phyloP scores from a whole-genome alignment of 2,888 invertebrate species.

The Cataglyphis albicans region DNA sequence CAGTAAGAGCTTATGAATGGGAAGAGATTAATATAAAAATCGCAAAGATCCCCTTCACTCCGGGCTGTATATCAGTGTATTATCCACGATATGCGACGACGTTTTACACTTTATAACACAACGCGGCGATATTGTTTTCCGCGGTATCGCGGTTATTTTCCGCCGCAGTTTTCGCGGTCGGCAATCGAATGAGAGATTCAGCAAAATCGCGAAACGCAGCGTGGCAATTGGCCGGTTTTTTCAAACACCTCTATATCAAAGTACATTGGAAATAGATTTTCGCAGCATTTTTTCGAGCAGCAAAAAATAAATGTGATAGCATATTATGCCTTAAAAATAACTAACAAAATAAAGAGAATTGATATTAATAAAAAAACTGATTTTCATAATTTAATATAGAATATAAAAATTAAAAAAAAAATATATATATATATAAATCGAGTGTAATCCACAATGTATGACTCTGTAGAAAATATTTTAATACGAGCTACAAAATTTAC shows the following conservation, averaged over 20 bases:
- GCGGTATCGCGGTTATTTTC: constrained; percentile 42
- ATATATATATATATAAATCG: background rate
- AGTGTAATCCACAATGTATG: background rate
- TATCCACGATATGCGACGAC: constrained; percentile 56
- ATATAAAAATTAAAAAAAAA: background rate
- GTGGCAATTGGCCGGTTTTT: constrained; percentile 7
- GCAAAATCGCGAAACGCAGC: constrained; percentile 24
- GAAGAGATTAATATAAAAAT: constrained; percentile 71
- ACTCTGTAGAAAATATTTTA: background rate
- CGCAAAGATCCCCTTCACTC: constrained; percentile 34
- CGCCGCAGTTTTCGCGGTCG: constrained; percentile 19
- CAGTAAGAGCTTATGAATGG: constrained; percentile 57
- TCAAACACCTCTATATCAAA: constrained; percentile 30
- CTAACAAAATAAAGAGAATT: background rate
- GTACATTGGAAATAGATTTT: background rate
- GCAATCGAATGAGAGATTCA: constrained; percentile 16
- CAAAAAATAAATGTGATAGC: constrained; percentile 1
- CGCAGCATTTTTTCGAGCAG: background rate
- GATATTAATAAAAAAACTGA: background rate
- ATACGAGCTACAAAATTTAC: constrained; percentile 24
- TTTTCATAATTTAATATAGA: background rate
- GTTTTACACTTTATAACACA: constrained; percentile 54
- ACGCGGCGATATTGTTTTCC: constrained; percentile 35
- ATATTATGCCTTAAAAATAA: background rate
- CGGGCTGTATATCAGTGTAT: constrained; percentile 63